Conservation (phyloP, 2,888 invertebrate species). For the Subacronicta megacephala region DNA sequence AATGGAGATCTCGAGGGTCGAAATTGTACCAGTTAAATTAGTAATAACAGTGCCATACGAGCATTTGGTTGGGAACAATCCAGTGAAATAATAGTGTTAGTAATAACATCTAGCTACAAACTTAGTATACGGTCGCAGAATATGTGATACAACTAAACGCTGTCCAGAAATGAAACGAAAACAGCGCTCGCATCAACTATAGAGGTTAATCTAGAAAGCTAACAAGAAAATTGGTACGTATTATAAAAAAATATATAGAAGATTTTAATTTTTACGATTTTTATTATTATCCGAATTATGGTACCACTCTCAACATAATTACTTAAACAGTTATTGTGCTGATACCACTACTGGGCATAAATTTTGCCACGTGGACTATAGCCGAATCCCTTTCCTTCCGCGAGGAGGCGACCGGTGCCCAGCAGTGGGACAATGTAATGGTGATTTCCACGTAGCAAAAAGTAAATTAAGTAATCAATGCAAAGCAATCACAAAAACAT, state of each 20-base stretch:
- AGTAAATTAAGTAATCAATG: no score
- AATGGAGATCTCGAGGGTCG: slow-evolving; percentile 54
- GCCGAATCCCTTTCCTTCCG: no score
- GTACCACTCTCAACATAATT: no score
- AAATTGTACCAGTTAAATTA: slow-evolving; percentile 56
- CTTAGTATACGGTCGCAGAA: slow-evolving; percentile 15
- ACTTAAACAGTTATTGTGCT: no score
- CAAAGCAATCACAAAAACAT: no score
- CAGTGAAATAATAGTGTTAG: slow-evolving; percentile 60
- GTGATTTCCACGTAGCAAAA: no score
- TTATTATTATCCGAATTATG: no score
- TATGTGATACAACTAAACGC: slow-evolving; percentile 4
- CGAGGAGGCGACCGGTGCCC: no score
- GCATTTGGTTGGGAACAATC: slow-evolving; percentile 47
- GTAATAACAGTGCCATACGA: slow-evolving; percentile 56
- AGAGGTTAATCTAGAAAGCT: slow-evolving; percentile 14
- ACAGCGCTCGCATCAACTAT: slow-evolving; percentile 34
- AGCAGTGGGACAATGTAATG: no score
- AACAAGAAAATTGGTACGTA: slow-evolving; percentile 16
- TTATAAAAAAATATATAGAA: slow-evolving; percentile 9
- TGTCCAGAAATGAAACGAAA: slow-evolving; percentile 49
- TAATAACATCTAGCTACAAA: slow-evolving; percentile 52
- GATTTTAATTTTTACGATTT: neutral
- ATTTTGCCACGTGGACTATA: no score
- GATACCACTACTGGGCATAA: no score